Conservation (phyloP, 2,113 vertebrate species). For the Chlorodrepanis virens region DNA sequence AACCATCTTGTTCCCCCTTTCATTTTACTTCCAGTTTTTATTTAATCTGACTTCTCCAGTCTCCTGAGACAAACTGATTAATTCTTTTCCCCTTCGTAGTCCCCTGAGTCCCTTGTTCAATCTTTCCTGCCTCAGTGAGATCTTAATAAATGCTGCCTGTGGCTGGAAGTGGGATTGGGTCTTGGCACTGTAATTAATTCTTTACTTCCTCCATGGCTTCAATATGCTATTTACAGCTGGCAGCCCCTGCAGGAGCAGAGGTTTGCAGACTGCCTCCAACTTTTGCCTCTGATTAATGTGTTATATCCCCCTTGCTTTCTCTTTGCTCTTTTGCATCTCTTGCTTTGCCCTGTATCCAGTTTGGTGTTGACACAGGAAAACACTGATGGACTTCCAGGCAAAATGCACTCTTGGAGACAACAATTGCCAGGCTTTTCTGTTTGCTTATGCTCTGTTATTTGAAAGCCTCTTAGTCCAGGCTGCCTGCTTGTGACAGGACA, state of each 20-base stretch:
- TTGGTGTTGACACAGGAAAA: neutral
- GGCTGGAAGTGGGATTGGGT: conserved; percentile 53
- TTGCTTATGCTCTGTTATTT: neutral
- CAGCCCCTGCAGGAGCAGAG: neutral
- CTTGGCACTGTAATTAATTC: conserved; percentile 61
- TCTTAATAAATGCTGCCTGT: conserved; percentile 66
- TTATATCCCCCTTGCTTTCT: neutral
- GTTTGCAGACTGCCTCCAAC: conserved; percentile 30
- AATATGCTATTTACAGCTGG: conserved; percentile 1
- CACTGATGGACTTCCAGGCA: neutral
- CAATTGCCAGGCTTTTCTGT: neutral
- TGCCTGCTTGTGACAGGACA: neutral
- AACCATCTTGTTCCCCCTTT: neutral
- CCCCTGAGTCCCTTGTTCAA: conserved; percentile 39
- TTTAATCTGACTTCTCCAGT: conserved; percentile 51
- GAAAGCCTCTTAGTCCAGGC: neutral
- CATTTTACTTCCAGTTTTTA: conserved; percentile 33
- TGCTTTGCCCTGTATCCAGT: neutral
- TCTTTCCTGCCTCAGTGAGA: conserved; percentile 59
- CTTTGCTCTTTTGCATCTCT: neutral
- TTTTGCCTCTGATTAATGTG: conserved; percentile 12
- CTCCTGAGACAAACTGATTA: conserved; percentile 59
- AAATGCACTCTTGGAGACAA: neutral
- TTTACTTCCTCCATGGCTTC: conserved; percentile 46
- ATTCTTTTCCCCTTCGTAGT: conserved; percentile 25